Evolutionary conservation across 64 coral and sea anemone species (phyloP).

Genomic region (Anthopleura sola): DNA sequence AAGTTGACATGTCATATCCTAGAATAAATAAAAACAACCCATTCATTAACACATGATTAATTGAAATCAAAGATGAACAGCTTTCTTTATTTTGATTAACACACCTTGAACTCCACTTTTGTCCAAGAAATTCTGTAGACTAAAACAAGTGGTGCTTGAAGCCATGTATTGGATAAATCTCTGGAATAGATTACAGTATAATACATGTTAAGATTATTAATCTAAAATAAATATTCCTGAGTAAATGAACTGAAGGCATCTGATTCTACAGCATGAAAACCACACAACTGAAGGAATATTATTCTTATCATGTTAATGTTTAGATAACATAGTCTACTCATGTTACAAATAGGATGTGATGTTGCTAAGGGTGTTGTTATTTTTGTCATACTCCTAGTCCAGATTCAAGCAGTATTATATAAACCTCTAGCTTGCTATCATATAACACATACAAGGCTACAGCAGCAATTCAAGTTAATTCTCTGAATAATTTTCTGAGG

Average conservation of each 20-base stretch:
- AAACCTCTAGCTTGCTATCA: too few species aligned
- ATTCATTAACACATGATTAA: background rate
- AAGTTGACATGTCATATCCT: constrained; percentile 99
- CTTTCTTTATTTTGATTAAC: background rate
- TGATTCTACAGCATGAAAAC: too few species aligned
- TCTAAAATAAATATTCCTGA: background rate
- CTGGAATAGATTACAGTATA: constrained; percentile 6
- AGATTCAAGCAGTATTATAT: background rate
- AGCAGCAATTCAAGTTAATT: background rate
- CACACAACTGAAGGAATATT: too few species aligned
- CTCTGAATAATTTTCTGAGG: background rate
- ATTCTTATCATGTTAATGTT: too few species aligned
- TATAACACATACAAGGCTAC: background rate
- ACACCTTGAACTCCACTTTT: constrained; percentile 70
- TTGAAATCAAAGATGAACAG: background rate
- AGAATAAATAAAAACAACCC: constrained; percentile 1
- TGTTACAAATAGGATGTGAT: too few species aligned
- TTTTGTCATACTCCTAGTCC: background rate
- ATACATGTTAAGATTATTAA: background rate
- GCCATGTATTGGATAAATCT: constrained; percentile 78
- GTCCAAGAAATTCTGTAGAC: constrained; percentile 55
- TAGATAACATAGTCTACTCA: too few species aligned
- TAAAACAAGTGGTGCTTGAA: constrained; percentile 59
- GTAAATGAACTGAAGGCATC: too few species aligned
- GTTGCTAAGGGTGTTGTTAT: background rate